These are phyloP conservation scores for Hypena proboscidalis DNA, from an alignment of 2,888 invertebrate species.

Conservation along the genomic window DNA sequence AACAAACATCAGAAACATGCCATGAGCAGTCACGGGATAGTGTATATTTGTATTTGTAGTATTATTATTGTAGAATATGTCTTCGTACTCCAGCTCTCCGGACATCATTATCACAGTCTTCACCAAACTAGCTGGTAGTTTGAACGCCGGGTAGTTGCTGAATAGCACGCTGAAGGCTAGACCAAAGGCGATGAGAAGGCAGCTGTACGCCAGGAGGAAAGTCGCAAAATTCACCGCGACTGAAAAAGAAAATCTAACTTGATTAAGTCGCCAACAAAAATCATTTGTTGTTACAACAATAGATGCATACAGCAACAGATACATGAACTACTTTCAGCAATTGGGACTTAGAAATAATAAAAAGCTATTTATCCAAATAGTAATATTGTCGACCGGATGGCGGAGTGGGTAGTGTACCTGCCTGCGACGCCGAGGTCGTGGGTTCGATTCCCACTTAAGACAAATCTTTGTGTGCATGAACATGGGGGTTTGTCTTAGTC, in stretches of 20 bases:
- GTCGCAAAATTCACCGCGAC: constrained; percentile 93
- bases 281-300: too few species aligned
- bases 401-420: too few species aligned
- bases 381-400: too few species aligned
- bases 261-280: too few species aligned
- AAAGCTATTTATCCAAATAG: too few species aligned
- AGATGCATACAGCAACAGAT: too few species aligned
- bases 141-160: constrained; percentile 90
- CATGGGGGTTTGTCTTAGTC: too few species aligned
- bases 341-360: too few species aligned
- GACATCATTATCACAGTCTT: constrained; percentile 96
- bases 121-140: constrained; percentile 87
- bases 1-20: constrained; percentile 91
- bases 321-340: too few species aligned
- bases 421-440: too few species aligned
- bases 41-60: constrained; percentile 80
- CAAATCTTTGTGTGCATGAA: too few species aligned
- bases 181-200: constrained; percentile 92
- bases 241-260: constrained; percentile 64
- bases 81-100: constrained; percentile 93
- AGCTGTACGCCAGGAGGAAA: constrained; percentile 92
- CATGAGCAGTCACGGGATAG: constrained; percentile 90
- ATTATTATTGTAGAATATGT: constrained; percentile 89
- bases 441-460: too few species aligned
- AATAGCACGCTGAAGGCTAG: constrained; percentile 93